phyloP scores from a whole-genome alignment of 1,140 invertebrate genomes.

The Eurytemora carolleeae region DNA sequence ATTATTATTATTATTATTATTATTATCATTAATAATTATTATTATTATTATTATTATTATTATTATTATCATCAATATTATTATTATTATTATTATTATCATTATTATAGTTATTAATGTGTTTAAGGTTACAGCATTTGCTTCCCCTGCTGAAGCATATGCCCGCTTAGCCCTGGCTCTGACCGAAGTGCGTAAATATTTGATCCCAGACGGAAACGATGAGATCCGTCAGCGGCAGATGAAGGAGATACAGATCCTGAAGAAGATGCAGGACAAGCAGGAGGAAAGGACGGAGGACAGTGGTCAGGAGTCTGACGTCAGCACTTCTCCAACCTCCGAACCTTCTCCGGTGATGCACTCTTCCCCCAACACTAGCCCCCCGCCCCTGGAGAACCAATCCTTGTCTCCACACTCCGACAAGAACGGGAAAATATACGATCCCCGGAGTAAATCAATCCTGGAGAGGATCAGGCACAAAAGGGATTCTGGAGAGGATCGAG shows the following conservation, averaged over 20 bases:
- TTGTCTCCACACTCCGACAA: neutral
- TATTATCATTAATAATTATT: no score
- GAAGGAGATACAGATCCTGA: constrained; percentile 25
- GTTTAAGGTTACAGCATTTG: neutral
- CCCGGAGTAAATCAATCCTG: neutral
- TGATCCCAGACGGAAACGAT: constrained; percentile 28
- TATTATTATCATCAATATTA: no score
- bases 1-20: no score
- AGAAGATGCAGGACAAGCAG: neutral
- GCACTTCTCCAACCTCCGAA: neutral
- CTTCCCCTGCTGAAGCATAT: neutral
- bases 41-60: no score
- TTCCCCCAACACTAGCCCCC: neutral
- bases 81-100: no score
- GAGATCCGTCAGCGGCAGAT: constrained; percentile 29
- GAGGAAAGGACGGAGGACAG: no score
- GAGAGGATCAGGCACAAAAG: neutral
- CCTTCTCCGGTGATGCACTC: neutral
- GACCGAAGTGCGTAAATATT: neutral
- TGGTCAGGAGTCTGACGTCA: neutral
- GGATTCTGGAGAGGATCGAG: neutral
- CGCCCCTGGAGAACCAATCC: neutral
- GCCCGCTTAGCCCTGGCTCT: neutral
- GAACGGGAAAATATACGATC: neutral
- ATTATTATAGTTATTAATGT: no score